These are phyloP conservation scores for Myotis planiceps DNA, from an alignment of 2,797 vertebrate genomes.

Conservation along the genomic window DNA sequence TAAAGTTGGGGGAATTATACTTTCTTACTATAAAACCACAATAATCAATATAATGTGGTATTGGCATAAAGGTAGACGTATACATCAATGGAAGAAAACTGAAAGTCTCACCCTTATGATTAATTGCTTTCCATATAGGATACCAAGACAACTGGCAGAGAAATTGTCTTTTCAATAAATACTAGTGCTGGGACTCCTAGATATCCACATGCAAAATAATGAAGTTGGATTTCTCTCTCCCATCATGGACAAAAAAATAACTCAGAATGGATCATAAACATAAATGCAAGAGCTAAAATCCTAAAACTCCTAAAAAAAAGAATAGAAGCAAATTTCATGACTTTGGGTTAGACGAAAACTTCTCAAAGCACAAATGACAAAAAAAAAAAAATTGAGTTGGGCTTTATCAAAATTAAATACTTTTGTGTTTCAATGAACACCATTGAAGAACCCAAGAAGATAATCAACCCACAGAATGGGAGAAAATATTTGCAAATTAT, in stretches of 20 bases:
- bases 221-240: neutral
- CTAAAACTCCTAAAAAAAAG: neutral
- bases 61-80: neutral
- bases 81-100: neutral
- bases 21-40: neutral
- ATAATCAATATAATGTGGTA: neutral
- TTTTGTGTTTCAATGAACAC: neutral
- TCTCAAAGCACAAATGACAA: neutral
- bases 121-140: neutral
- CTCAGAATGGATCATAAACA: neutral
- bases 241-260: neutral
- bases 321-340: neutral
- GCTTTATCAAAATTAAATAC: neutral
- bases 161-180: neutral
- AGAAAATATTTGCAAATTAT: neutral
- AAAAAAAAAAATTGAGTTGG: neutral
- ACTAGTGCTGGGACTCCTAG: neutral
- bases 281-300: neutral
- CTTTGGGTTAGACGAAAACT: neutral
- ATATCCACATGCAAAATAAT: neutral
- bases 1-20: neutral
- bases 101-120: neutral
- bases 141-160: neutral
- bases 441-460: neutral
- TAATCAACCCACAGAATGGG: neutral